Conservation (phyloP, 1,140 invertebrate genomes). For the Neomicropteryx cornuta region DNA sequence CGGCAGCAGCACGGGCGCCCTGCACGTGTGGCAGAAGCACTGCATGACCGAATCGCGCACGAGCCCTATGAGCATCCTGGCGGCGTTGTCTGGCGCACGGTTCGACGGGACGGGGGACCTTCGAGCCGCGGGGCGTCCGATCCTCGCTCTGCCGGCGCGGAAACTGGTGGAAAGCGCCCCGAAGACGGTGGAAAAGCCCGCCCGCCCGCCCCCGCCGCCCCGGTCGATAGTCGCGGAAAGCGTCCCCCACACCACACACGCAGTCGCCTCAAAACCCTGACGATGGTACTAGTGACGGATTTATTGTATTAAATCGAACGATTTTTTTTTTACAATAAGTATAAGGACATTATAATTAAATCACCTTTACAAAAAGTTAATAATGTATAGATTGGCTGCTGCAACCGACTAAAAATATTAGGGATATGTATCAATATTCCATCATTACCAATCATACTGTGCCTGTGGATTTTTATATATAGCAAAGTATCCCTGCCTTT, state of each 20-base stretch:
- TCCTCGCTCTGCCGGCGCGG: constrained; percentile 34
- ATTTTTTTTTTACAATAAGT: too few species aligned
- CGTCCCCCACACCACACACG: constrained; percentile 24
- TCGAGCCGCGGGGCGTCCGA: constrained; percentile 31
- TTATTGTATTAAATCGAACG: too few species aligned
- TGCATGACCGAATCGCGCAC: constrained; percentile 78
- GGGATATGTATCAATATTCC: too few species aligned
- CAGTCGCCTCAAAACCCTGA: constrained; percentile 19
- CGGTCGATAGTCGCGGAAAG: constrained; percentile 31
- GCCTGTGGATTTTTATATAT: too few species aligned
- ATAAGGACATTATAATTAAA: too few species aligned
- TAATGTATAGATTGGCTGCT: too few species aligned
- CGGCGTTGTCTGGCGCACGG: constrained; percentile 29
- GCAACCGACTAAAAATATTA: too few species aligned
- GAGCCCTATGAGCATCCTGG: constrained; percentile 69
- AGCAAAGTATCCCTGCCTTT: too few species aligned
- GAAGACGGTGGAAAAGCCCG: constrained; percentile 29
- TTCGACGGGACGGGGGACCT: constrained; percentile 34
- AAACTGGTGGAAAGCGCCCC: constrained; percentile 25
- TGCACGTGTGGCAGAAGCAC: constrained; percentile 83
- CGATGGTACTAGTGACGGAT: too few species aligned
- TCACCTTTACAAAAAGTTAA: too few species aligned
- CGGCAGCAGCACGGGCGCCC: constrained; percentile 59
- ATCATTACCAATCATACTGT: too few species aligned
- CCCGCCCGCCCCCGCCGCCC: constrained; percentile 23